Percentiles rank a stretch among this genome's conserved stretches.
phyloP scores from a whole-genome alignment of 2,888 invertebrate genomes.

The Agrotis segetum region DNA sequence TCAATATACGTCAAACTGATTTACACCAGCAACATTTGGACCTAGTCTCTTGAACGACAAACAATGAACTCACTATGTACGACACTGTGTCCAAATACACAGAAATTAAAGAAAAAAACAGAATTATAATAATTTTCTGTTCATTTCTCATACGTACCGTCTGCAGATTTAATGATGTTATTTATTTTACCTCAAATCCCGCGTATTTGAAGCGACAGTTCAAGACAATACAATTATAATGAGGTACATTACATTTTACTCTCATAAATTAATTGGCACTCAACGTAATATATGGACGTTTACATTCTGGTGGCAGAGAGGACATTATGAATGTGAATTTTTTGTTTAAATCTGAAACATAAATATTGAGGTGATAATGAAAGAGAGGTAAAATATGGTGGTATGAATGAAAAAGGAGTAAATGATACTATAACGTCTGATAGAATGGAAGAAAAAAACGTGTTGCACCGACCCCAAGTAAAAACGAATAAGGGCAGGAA shows the following conservation, averaged over 20 bases:
- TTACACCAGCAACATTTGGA: no score
- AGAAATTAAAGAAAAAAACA: not conserved
- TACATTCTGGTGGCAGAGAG: constrained; percentile 16
- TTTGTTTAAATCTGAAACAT: constrained; percentile 24
- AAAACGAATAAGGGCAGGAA: no score
- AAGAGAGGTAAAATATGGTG: no score
- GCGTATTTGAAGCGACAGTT: constrained; percentile 27
- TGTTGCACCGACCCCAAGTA: no score
- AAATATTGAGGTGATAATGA: constrained; percentile 3
- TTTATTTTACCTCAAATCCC: constrained; percentile 14
- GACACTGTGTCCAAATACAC: no score
- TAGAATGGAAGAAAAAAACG: no score
- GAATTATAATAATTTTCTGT: not conserved
- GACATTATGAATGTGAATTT: constrained; percentile 31
- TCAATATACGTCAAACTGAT: no score
- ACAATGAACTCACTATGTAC: no score
- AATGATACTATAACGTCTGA: no score
- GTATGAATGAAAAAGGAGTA: no score
- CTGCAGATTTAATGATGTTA: not conserved
- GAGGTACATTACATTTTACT: constrained; percentile 60
- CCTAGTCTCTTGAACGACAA: no score
- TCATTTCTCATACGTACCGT: no score
- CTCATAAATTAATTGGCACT: constrained; percentile 66
- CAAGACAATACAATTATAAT: constrained; percentile 58
- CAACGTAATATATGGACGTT: constrained; percentile 56